Evolutionary conservation across 2,113 vertebrate species (phyloP), one percentile per base, ranked within the genome.

Genomic region (Corythornis vintsioides): DNA sequence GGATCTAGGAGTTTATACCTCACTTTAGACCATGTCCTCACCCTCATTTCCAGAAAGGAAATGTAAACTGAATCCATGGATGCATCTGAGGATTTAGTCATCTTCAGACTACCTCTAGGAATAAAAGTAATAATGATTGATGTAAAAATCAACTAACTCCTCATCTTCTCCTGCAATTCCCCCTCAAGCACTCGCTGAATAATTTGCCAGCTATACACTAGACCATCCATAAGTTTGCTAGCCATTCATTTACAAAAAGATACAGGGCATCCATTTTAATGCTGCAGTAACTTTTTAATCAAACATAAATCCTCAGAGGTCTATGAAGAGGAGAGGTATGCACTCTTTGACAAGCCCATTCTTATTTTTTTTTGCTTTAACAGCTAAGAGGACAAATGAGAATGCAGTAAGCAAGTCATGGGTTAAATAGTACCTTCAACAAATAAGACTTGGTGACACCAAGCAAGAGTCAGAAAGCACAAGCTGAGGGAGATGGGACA

Each of bases 221-320:
- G 56, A 70, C 60, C 57, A 83, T 74, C 69, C 33, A 75, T 71
- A 76, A 31, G 12, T 88, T 53, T 74, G 24, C 47, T 67, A 74
- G 48, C 57, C 28, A 35, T 59, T 77, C 33, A 75, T 76, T 91
- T 87, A 89, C 53, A 94, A 90, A 89, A 88, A 90, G 82, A 96
- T 75, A 95, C 71, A 55, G 43, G 40, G 69, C 61, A 86, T 59
- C 42, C 86, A 59, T 88, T 90, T 96, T 85, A 91, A 97, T 78
- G 71, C 89, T 93, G 77, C 85, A 86, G 56, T 72, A 69, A 89
- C 28, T 71, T 87, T 96, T 95, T 91, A 96, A 95, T 94, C n/a
- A 94, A 93, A 83, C 64, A 78, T 61, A 83, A 67, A 92, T 55
- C 50, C 65, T 67, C 38, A 77, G 52, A 93, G 50, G 29, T 75